These are phyloP conservation scores for Gambelia wislizenii DNA, from an alignment of 2,797 vertebrate genomes.

Conservation along the genomic window DNA sequence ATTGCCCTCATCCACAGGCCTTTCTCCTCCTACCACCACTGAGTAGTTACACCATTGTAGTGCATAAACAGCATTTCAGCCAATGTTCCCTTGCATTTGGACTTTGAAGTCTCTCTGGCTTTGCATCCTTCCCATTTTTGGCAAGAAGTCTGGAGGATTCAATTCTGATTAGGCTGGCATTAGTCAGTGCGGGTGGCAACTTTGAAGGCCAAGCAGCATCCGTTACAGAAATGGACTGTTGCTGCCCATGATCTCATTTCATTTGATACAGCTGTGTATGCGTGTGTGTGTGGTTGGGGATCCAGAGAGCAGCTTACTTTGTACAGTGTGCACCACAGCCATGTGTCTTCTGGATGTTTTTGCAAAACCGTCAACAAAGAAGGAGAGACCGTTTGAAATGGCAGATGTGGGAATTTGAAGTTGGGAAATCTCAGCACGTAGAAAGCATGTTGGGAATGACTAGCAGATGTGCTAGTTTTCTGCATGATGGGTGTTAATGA, in stretches of 20 bases:
- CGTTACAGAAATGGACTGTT: neutral
- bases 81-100: too few relatives aligned
- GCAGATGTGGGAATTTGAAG: neutral
- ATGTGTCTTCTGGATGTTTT: neutral
- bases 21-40: too few relatives aligned
- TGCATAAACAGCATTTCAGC: too few relatives aligned
- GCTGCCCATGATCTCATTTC: neutral
- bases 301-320: neutral
- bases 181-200: neutral
- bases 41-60: too few relatives aligned
- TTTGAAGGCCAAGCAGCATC: neutral
- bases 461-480: neutral
- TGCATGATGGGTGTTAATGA: too few relatives aligned
- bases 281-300: neutral
- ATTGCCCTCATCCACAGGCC: too few relatives aligned
- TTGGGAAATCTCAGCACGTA: neutral
- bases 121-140: neutral
- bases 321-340: neutral
- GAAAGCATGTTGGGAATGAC: neutral
- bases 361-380: neutral
- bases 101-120: too few relatives aligned
- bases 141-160: neutral
- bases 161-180: neutral
- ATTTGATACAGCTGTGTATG: neutral
- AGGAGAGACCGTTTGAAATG: neutral